Evolutionary conservation across 2,797 vertebrate genomes (phyloP).

Genomic region (Delichon dasypus): DNA sequence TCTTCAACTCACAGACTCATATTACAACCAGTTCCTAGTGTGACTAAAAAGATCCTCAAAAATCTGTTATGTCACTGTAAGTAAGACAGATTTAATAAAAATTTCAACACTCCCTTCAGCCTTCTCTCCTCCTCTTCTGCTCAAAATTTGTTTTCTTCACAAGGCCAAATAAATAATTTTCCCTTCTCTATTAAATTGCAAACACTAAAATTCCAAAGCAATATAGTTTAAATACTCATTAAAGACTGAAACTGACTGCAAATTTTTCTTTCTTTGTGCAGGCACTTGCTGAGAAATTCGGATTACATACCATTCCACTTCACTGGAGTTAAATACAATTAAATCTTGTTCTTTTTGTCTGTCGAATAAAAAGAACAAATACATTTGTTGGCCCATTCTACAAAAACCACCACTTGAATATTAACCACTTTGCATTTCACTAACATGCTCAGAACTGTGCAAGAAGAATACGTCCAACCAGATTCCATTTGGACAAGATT

Average conservation of each 20-base stretch:
- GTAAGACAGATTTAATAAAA: neutral
- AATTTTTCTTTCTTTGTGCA: neutral
- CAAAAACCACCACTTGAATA: neutral
- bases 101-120: neutral
- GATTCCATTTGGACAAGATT: neutral
- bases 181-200: neutral
- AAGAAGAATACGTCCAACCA: neutral
- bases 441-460: neutral
- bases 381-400: neutral
- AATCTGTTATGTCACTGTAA: neutral
- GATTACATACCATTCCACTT: neutral
- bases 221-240: neutral
- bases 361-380: neutral
- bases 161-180: neutral
- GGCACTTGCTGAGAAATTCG: neutral
- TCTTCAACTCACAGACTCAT: neutral
- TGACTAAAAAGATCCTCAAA: neutral
- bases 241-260: neutral
- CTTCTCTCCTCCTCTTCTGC: neutral
- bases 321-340: neutral
- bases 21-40: neutral
- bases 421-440: neutral
- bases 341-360: neutral
- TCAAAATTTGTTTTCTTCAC: neutral
- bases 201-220: neutral